A percentile compares a stretch with the other conserved stretches of the same genome.
phyloP scores from a whole-genome alignment of 2,888 invertebrate genomes.

The Pandemis heparana region DNA sequence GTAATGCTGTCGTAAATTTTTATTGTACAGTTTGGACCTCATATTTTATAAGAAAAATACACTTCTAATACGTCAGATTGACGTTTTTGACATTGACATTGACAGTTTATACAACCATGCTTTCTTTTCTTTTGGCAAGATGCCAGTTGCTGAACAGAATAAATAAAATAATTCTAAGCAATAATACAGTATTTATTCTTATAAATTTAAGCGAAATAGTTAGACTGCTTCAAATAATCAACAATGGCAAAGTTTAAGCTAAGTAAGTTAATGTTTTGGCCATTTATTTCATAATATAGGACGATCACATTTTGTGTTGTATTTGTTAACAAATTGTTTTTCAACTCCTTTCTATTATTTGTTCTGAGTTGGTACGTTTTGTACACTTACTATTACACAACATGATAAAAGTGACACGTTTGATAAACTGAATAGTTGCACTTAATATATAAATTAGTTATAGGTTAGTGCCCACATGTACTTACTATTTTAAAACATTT shows the following conservation, averaged over 20 bases:
- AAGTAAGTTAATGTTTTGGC: slow-evolving; percentile 62
- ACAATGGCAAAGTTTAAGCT: slow-evolving; percentile 77
- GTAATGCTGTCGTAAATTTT: background rate
- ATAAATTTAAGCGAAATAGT: slow-evolving; percentile 13
- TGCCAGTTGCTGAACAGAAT: slow-evolving; percentile 21
- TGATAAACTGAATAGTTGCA: background rate
- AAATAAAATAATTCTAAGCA: slow-evolving; percentile 21
- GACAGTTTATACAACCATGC: slow-evolving; percentile 28
- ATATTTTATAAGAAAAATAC: background rate
- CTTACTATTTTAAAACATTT: background rate
- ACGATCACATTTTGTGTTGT: background rate
- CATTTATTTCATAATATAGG: background rate
- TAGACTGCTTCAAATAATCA: background rate
- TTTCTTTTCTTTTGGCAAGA: slow-evolving; percentile 40
- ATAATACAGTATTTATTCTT: slow-evolving; percentile 14
- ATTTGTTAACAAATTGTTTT: background rate
- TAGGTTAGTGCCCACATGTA: slow-evolving; percentile 33
- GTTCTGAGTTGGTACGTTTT: background rate
- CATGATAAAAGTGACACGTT: background rate
- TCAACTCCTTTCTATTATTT: background rate
- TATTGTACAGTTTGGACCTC: background rate
- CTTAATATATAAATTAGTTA: background rate
- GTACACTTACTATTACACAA: background rate
- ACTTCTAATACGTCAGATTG: background rate
- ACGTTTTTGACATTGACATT: slow-evolving; percentile 35